phyloP scores from a whole-genome alignment of 2,888 invertebrate species.

The Leucophora obtusa region DNA sequence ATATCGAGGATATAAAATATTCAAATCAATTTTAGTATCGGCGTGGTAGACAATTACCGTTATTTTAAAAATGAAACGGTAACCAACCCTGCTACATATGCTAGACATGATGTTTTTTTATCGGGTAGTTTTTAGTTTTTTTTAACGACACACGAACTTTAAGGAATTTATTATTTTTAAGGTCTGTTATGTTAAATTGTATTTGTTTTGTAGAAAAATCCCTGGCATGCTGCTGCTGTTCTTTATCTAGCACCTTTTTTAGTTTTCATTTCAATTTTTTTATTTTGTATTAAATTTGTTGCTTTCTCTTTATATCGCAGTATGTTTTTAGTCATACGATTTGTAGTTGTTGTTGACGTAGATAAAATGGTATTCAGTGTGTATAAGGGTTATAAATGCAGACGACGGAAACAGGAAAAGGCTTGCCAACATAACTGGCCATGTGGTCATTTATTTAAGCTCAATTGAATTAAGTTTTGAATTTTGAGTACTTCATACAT shows the following conservation, averaged over 20 bases:
- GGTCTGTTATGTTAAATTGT: constrained; percentile 11
- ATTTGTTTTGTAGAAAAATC: constrained; percentile 27
- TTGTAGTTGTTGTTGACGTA: not conserved
- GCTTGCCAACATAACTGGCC: constrained; percentile 58
- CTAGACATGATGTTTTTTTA: no score
- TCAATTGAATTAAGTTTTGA: constrained; percentile 62
- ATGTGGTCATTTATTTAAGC: constrained; percentile 62
- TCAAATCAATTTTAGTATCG: no score
- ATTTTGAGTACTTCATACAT: constrained; percentile 6
- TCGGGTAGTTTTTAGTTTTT: no score
- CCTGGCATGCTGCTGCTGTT: constrained; percentile 31
- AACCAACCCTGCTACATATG: no score
- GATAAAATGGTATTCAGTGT: constrained; percentile 45
- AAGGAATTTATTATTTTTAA: no score
- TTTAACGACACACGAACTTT: no score
- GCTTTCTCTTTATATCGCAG: constrained; percentile 5
- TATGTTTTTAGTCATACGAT: not conserved
- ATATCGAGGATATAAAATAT: no score
- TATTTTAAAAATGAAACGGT: no score
- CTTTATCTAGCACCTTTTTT: constrained; percentile 8
- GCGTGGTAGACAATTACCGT: no score
- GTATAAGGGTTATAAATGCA: constrained; percentile 15
- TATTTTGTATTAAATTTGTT: constrained; percentile 29
- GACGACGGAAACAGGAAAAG: constrained; percentile 59
- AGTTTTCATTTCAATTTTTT: not conserved